phyloP scores from a whole-genome alignment of 2,113 vertebrate genomes.

The Lasiurus borealis region DNA sequence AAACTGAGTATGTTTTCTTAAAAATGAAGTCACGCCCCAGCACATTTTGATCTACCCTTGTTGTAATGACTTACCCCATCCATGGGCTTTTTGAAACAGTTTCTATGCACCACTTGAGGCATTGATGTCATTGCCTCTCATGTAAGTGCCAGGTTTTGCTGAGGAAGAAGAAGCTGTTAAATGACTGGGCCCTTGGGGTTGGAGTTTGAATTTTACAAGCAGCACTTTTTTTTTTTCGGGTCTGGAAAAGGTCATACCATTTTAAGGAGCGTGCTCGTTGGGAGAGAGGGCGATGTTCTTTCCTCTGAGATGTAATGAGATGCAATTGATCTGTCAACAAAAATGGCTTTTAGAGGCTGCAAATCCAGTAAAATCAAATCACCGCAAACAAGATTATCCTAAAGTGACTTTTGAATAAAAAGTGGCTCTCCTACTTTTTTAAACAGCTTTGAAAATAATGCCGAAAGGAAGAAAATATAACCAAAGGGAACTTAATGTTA shows the following conservation, averaged over 20 bases:
- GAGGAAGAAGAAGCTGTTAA: slow-evolving; percentile 51
- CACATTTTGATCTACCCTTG: slow-evolving; percentile 36
- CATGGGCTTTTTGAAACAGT: background rate
- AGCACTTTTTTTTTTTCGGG: slow-evolving; percentile 71
- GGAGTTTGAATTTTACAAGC: slow-evolving; percentile 66
- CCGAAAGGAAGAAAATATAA: slow-evolving; percentile 7
- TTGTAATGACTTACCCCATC: background rate
- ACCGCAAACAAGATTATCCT: background rate
- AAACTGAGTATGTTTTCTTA: slow-evolving; percentile 18
- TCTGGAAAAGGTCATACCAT: slow-evolving; percentile 84
- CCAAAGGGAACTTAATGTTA: background rate
- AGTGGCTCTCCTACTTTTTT: slow-evolving; percentile 54
- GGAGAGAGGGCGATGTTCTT: background rate
- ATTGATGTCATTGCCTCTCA: background rate
- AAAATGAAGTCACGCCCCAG: background rate
- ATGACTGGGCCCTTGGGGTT: background rate
- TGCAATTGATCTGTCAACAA: slow-evolving; percentile 73
- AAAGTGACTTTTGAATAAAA: background rate
- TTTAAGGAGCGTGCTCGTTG: slow-evolving; percentile 72
- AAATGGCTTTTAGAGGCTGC: slow-evolving; percentile 59
- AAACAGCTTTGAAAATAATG: slow-evolving; percentile 41
- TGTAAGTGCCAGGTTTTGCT: slow-evolving; percentile 28
- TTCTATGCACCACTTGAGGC: background rate
- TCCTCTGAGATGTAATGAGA: slow-evolving; percentile 77
- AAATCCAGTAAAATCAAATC: slow-evolving; percentile 66